Base-by-base conservation (phyloP, 30 jellyfish, hydroid and myxozoan species). In the Mastigias papua region DNA sequence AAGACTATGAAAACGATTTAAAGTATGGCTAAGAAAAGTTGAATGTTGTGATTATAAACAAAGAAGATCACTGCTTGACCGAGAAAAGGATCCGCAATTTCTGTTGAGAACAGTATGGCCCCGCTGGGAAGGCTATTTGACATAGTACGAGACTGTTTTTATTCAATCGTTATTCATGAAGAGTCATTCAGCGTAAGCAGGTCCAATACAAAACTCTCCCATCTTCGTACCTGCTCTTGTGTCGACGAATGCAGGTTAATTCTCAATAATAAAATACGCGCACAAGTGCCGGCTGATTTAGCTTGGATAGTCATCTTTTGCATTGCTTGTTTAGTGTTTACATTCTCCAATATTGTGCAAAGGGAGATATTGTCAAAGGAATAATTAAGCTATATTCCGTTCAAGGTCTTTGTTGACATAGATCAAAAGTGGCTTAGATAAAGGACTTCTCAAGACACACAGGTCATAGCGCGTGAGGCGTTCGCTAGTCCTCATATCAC, bases 341-440 rank as follows among this genome's bases (percentile, higher is more conserved):
- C 94, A 7, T 42, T 69, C 42, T 51, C 69, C 70, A 85, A 69
- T 85, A 85, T 85, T 85, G 80, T 34, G 94, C 94, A 75, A 85
- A 85, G 87, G 67, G 86, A 61, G 63, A 32, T 68, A 57, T 34
- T 72, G 78, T 70, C 85, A 75, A 85, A 77, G 58, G 88, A 60
- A 85, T 85, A 66, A 74, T 85, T 46, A 85, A 85, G 94, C 88
- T 58, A 66, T 71, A 72, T 85, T 85, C 78, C 81, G 73, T 49
- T 63, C 34, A 72, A 73, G 94, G 77, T 78, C 80, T 25, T 42
- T 85, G 87, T 85, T 85, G 78, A 63, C 94, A 23, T 50, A 72
- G 80, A 60, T 51, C 69, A 51, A 57, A 73, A 35, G 90, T 37
- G 86, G 86, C 58, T 83, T 69, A 60, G 25, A n/a, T 34, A 61